Evolutionary conservation across 2,888 invertebrate genomes (phyloP).

Genomic region (Zeuzera pyrina): DNA sequence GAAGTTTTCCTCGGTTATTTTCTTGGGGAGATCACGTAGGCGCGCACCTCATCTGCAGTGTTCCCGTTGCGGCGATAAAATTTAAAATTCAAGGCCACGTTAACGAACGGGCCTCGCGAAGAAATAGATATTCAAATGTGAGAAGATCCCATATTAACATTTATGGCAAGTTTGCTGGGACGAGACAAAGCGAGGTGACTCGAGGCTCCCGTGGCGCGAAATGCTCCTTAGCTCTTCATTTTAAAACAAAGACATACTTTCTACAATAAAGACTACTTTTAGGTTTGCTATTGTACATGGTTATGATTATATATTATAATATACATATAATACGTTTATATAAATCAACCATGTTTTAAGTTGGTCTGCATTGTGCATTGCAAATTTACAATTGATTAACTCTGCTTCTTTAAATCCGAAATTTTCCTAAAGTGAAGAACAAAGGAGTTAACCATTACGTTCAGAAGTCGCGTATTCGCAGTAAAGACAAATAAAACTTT

Average conservation of each 20-base stretch:
- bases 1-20: constrained; percentile 55
- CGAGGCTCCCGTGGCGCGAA: constrained; percentile 36
- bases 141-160: constrained; percentile 73
- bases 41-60: constrained; percentile 67
- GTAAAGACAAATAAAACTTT: constrained; percentile 65
- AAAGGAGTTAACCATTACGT: constrained; percentile 37
- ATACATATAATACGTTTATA: too few relatives aligned
- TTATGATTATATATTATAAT: too few relatives aligned
- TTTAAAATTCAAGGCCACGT: constrained; percentile 74
- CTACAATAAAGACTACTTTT: too few relatives aligned
- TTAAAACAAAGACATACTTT: too few relatives aligned
- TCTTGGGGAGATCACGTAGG: constrained; percentile 64
- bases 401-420: too few relatives aligned
- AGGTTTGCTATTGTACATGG: too few relatives aligned
- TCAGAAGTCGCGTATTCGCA: constrained; percentile 28
- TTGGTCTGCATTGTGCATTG: too few relatives aligned
- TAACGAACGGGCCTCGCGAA: constrained; percentile 72
- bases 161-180: constrained; percentile 72
- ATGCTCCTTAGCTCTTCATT: too few relatives aligned
- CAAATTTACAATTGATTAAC: too few relatives aligned
- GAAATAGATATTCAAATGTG: constrained; percentile 74
- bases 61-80: constrained; percentile 67
- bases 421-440: constrained; percentile 29
- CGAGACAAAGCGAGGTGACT: constrained; percentile 57
- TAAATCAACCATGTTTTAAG: too few relatives aligned